Percentiles rank a stretch among this genome's conserved stretches.
phyloP scores from a whole-genome alignment of 2,113 vertebrate genomes.

The Corythornis madagascariensis region DNA sequence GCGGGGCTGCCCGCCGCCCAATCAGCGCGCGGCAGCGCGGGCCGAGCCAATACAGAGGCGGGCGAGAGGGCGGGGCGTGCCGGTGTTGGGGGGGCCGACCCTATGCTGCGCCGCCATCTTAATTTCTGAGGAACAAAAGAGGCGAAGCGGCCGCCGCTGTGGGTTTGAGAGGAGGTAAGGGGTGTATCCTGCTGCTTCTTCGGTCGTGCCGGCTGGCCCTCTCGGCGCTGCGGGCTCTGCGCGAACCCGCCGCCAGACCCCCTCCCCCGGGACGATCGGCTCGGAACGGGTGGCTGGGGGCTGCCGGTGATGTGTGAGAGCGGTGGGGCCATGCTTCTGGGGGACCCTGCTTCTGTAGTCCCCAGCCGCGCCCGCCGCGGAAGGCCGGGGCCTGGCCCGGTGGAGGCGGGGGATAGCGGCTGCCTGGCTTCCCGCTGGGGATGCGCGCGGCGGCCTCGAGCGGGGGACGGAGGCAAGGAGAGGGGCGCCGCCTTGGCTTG shows the following conservation, averaged over 20 bases:
- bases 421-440: not conserved
- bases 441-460: not conserved
- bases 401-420: not conserved
- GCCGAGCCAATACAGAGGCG: constrained; percentile 58
- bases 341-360: not conserved
- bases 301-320: not conserved
- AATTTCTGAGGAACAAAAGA: constrained; percentile 75
- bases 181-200: fast-evolving
- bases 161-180: constrained; percentile 52
- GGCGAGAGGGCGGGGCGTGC: not conserved
- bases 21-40: constrained; percentile 11
- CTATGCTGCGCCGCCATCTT: constrained; percentile 71
- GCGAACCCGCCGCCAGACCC: fast-evolving
- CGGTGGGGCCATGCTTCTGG: not conserved
- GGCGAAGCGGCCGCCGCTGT: not conserved
- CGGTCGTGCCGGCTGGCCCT: no score
- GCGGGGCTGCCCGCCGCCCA: constrained; percentile 24
- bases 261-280: fast-evolving
- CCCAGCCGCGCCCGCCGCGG: not conserved
- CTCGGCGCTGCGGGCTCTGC: not conserved
- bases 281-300: not conserved
- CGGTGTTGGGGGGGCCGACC: constrained; percentile 25
- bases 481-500: not conserved
- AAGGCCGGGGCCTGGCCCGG: not conserved
- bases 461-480: not conserved